phyloP scores from a whole-genome alignment of 64 coral and sea anemone species.

The Montipora foliosa region DNA sequence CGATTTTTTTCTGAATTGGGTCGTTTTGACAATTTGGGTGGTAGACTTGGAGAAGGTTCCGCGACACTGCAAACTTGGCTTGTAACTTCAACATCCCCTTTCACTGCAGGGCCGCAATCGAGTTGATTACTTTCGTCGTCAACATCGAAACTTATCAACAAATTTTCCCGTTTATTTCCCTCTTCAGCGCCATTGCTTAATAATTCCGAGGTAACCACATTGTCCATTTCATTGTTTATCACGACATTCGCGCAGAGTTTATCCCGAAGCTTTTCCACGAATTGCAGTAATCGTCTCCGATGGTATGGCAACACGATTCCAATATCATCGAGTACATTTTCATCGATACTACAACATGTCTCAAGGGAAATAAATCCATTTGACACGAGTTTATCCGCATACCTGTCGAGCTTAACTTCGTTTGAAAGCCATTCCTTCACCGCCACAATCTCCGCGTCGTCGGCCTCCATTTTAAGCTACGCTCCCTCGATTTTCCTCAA shows the following conservation, averaged over 20 bases:
- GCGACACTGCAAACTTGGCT: not conserved
- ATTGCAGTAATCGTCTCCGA: slow-evolving; percentile 77
- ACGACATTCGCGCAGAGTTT: not conserved
- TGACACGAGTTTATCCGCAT: slow-evolving; percentile 87
- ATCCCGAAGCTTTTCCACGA: slow-evolving; percentile 53
- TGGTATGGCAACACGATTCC: slow-evolving; percentile 85
- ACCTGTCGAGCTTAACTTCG: slow-evolving; percentile 91
- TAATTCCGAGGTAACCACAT: slow-evolving; percentile 31
- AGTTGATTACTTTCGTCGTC: not conserved
- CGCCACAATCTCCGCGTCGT: slow-evolving; percentile 35
- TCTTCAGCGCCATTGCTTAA: slow-evolving; percentile 60
- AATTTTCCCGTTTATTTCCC: slow-evolving; percentile 46
- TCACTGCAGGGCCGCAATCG: not conserved
- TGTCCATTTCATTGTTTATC: not conserved
- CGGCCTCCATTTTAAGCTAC: slow-evolving; percentile 55
- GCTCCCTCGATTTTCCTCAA: not conserved
- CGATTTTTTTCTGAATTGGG: slow-evolving; percentile 13
- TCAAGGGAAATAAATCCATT: slow-evolving; percentile 78
- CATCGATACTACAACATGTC: slow-evolving; percentile 63
- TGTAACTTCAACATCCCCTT: not conserved
- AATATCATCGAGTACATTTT: slow-evolving; percentile 70
- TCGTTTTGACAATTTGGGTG: not conserved
- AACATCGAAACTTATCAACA: not conserved
- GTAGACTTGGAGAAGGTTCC: not conserved
- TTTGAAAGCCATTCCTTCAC: slow-evolving; percentile 78